A percentile compares a stretch with the other conserved stretches of the same genome.
Evolutionary conservation across 1,140 invertebrate species (phyloP).

Genomic region (Lasaia peninsularis): DNA sequence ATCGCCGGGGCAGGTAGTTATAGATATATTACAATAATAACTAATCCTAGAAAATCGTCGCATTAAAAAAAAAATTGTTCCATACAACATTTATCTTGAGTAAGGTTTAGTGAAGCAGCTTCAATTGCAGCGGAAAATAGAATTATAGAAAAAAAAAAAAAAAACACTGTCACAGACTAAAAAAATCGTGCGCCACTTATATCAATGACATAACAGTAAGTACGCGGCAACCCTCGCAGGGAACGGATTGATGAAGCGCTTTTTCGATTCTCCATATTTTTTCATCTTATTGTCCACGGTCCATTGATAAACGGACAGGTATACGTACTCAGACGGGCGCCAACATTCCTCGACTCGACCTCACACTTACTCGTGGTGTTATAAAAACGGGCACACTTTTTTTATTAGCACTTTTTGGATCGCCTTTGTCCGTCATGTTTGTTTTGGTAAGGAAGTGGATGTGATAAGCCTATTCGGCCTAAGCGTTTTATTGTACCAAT

Average conservation of each 20-base stretch:
- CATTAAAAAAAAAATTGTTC: no score
- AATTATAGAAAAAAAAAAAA: no score
- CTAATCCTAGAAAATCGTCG: no score
- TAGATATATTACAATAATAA: no score
- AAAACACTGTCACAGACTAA: no score
- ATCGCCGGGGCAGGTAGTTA: no score
- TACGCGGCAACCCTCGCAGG: constrained; percentile 66
- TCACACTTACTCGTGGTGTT: constrained; percentile 72
- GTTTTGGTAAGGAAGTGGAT: constrained; percentile 75
- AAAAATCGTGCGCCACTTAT: no score
- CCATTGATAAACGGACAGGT: constrained; percentile 77
- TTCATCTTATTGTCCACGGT: constrained; percentile 68
- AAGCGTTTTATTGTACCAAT: constrained; percentile 76
- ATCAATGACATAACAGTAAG: constrained; percentile 6
- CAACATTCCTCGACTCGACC: constrained; percentile 75
- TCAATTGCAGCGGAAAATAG: no score
- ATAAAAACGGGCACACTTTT: constrained; percentile 73
- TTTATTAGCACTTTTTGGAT: constrained; percentile 71
- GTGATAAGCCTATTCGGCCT: constrained; percentile 71
- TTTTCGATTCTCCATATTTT: constrained; percentile 62
- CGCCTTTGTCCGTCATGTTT: constrained; percentile 66
- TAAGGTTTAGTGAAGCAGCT: no score
- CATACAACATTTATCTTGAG: no score
- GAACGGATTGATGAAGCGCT: constrained; percentile 71
- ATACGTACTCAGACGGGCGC: constrained; percentile 76